phyloP scores from a whole-genome alignment of 2,797 vertebrate species.

The Phylloscopus collybita region DNA sequence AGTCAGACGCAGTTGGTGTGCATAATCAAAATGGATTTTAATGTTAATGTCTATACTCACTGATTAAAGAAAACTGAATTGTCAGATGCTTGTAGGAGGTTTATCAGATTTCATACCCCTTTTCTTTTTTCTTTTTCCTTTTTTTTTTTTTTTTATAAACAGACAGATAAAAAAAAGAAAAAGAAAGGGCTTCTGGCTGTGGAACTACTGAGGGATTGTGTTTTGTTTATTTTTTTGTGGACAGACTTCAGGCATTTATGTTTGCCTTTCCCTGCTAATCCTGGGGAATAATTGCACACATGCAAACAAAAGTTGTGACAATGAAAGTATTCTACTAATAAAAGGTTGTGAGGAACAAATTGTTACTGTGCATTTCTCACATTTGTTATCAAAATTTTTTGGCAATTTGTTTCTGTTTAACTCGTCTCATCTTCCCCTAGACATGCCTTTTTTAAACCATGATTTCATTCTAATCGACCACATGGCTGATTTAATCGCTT shows the following conservation, averaged over 20 bases:
- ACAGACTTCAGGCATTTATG: background rate
- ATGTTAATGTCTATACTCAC: background rate
- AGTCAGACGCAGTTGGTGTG: background rate
- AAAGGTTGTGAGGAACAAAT: background rate
- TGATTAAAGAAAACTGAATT: background rate
- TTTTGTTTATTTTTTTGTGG: background rate
- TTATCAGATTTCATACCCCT: background rate
- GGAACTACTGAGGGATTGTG: background rate
- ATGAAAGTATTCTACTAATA: background rate
- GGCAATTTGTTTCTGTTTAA: background rate
- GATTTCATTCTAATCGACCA: background rate
- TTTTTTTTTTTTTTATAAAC: background rate
- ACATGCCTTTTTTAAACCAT: background rate
- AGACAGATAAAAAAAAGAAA: background rate
- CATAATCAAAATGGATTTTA: background rate
- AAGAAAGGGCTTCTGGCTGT: background rate
- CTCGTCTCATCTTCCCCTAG: background rate
- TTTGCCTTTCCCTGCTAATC: background rate
- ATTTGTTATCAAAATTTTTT: background rate
- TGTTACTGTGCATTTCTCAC: background rate
- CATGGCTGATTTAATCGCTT: background rate
- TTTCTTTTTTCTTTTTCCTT: background rate
- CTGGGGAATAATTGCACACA: background rate
- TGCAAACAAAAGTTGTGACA: background rate
- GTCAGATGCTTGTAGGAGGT: background rate